Percentiles rank a stretch among this genome's conserved stretches.
These are phyloP conservation scores for Gerris lacustris DNA, from an alignment of 2,888 invertebrate species.

Conservation along the genomic window DNA sequence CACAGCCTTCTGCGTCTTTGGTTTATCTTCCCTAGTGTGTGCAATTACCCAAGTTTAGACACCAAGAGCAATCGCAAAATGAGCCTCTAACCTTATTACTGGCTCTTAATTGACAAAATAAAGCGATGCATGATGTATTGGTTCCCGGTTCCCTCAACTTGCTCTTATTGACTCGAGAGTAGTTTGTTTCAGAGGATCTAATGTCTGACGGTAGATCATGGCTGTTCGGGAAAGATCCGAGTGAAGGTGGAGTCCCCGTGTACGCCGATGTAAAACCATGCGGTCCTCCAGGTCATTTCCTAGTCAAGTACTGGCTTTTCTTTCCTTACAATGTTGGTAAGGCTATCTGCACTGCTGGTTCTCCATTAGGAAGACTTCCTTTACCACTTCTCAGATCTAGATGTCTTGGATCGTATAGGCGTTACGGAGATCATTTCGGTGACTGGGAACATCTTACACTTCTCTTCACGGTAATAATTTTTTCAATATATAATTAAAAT, in stretches of 20 bases:
- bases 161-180: background rate
- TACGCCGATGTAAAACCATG: constrained; percentile 48
- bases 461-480: constrained; percentile 40
- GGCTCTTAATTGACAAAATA: too few species aligned
- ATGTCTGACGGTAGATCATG: constrained; percentile 44
- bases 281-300: constrained; percentile 38
- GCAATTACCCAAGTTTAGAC: too few species aligned
- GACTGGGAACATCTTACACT: constrained; percentile 58
- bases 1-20: too few species aligned
- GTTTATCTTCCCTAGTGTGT: too few species aligned
- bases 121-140: too few species aligned
- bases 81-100: too few species aligned
- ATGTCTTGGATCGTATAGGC: constrained; percentile 46
- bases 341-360: constrained; percentile 40
- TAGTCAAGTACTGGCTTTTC: constrained; percentile 58
- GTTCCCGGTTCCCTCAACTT: too few species aligned
- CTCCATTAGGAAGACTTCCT: constrained; percentile 46
- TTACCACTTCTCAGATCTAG: constrained; percentile 46
- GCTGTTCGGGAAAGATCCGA: constrained; percentile 48
- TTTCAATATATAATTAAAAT: constrained; percentile 13
- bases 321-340: constrained; percentile 55
- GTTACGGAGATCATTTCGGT: constrained; percentile 52
- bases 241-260: constrained; percentile 43
- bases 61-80: too few species aligned
- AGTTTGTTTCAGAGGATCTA: constrained; percentile 35